phyloP scores from a whole-genome alignment of 2,113 vertebrate species.

The Labeo rohita region DNA sequence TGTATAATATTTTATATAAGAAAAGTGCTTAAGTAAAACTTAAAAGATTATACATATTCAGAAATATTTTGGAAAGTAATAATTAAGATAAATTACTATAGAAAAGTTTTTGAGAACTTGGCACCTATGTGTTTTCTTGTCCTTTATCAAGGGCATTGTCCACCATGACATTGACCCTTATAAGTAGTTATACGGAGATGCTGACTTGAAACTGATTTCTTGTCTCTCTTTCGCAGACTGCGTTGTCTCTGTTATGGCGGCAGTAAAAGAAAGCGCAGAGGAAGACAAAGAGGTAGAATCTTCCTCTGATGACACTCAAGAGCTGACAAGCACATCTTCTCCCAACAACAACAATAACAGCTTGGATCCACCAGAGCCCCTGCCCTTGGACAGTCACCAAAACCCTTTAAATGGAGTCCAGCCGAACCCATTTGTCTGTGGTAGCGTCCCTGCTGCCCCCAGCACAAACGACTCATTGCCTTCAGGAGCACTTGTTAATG shows the following conservation, averaged over 20 bases:
- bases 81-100: no score
- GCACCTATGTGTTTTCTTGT: not conserved
- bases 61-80: no score
- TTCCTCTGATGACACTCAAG: constrained; percentile 58
- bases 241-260: constrained; percentile 75
- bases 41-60: no score
- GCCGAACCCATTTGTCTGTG: constrained; percentile 87
- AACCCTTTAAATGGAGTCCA: constrained; percentile 97
- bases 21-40: not conserved
- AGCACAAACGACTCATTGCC: constrained; percentile 86
- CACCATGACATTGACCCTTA: not conserved
- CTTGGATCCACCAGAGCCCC: constrained; percentile 81
- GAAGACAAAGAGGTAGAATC: constrained; percentile 80
- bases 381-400: constrained; percentile 87
- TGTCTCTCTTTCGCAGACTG: constrained; percentile 47
- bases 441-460: constrained; percentile 89
- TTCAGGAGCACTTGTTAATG: constrained; percentile 94
- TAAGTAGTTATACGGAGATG: not conserved
- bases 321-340: constrained; percentile 81
- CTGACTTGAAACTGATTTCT: not conserved
- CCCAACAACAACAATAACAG: constrained; percentile 76
- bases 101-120: not conserved
- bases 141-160: not conserved
- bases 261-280: constrained; percentile 83
- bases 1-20: not conserved